phyloP scores from a whole-genome alignment of 2,797 vertebrate genomes.

The Micrastur ruficollis region DNA sequence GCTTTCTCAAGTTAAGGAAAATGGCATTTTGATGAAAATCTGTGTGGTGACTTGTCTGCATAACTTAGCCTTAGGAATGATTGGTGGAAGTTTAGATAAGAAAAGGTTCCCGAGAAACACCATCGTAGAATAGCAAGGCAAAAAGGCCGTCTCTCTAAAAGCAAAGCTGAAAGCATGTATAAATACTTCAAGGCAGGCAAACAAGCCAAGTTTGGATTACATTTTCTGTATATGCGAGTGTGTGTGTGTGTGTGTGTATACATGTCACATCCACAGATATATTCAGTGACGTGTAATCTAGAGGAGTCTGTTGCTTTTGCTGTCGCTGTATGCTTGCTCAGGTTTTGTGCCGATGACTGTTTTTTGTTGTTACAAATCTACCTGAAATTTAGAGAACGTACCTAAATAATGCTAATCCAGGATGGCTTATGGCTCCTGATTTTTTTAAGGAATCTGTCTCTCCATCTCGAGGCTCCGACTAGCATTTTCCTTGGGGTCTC shows the following conservation, averaged over 20 bases:
- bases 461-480: not conserved
- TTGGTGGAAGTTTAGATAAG: slow-evolving; percentile 37
- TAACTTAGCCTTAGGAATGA: slow-evolving; percentile 38
- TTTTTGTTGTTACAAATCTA: not conserved
- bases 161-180: slow-evolving; percentile 5
- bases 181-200: slow-evolving; percentile 28
- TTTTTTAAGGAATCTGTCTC: not conserved
- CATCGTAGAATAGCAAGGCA: not conserved
- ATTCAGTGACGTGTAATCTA: not conserved
- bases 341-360: not conserved
- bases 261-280: not conserved
- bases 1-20: slow-evolving; percentile 51
- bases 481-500: not conserved
- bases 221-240: not conserved
- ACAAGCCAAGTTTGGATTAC: slow-evolving; percentile 10
- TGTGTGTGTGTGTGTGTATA: not conserved
- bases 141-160: slow-evolving; percentile 30
- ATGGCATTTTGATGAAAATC: slow-evolving; percentile 63
- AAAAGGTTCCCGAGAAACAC: slow-evolving; percentile 27
- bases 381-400: not conserved
- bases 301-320: not conserved
- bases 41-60: slow-evolving; percentile 41
- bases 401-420: not conserved
- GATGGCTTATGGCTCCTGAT: not conserved
- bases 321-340: not conserved